A percentile compares a stretch with the other conserved stretches of the same genome.
phyloP scores from a whole-genome alignment of 2,888 invertebrate species.

The Trichacis sp. region DNA sequence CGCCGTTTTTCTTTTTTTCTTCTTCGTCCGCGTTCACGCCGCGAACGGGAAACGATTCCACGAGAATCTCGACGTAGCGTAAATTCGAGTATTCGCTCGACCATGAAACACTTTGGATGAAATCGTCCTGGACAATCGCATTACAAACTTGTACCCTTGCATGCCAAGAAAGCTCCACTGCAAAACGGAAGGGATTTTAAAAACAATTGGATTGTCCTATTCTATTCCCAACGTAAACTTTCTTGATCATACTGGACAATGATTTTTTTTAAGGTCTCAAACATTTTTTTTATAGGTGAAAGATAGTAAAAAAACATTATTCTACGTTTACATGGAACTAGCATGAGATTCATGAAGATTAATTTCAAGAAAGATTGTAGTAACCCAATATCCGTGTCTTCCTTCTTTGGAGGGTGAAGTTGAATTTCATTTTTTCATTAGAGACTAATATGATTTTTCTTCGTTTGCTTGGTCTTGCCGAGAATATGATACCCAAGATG shows the following conservation, averaged over 20 bases:
- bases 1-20: constrained; percentile 12
- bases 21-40: constrained; percentile 5
- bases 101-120: constrained; percentile 34
- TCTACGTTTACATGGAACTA: too few species aligned
- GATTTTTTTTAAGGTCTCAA: too few species aligned
- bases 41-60: constrained; percentile 42
- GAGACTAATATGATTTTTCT: constrained; percentile 5
- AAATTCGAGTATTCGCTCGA: constrained; percentile 35
- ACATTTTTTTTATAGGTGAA: too few species aligned
- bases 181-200: constrained; percentile 1
- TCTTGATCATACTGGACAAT: too few species aligned
- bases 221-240: too few species aligned
- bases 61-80: constrained; percentile 39
- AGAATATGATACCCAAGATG: background rate
- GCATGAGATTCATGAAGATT: too few species aligned
- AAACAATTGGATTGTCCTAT: constrained; percentile 1
- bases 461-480: constrained; percentile 4
- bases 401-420: constrained; percentile 3
- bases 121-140: constrained; percentile 31
- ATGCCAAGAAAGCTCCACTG: background rate
- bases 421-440: constrained; percentile 8
- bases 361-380: background rate
- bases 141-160: constrained; percentile 23
- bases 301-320: too few species aligned
- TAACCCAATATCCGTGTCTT: background rate